These are phyloP conservation scores for Cremastinae sp. DNA, from an alignment of 2,888 invertebrate genomes.

Conservation along the genomic window DNA sequence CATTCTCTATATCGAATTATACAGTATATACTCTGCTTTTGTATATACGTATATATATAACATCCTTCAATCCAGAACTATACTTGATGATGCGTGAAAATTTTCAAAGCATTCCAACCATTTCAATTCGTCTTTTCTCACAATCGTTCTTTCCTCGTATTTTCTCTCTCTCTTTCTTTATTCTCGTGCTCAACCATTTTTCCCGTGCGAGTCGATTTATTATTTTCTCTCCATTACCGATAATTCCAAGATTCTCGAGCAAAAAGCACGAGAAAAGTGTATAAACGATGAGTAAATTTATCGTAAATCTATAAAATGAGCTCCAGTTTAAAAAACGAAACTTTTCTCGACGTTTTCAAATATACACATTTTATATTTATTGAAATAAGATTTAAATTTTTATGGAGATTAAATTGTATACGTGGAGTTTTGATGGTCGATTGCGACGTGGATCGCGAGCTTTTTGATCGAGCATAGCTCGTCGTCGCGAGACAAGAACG, in stretches of 20 bases:
- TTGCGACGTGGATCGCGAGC: conserved; percentile 18
- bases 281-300: too few species aligned
- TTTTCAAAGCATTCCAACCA: conserved; percentile 41
- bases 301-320: too few species aligned
- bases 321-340: too few species aligned
- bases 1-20: not conserved
- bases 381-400: too few species aligned
- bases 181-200: not conserved
- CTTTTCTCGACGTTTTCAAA: too few species aligned
- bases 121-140: conserved; percentile 22
- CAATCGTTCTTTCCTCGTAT: conserved; percentile 8
- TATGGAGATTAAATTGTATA: too few species aligned
- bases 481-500: conserved; percentile 70
- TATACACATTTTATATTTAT: too few species aligned
- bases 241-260: conserved; percentile 5
- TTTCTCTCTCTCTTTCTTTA: conserved; percentile 5
- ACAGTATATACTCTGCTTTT: not conserved
- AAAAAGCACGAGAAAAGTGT: too few species aligned
- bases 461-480: conserved; percentile 27
- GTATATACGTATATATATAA: conserved; percentile 1
- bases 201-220: conserved; percentile 35
- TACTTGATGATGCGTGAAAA: conserved; percentile 42
- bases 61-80: conserved; percentile 1
- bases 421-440: not conserved
- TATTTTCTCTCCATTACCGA: conserved; percentile 3